Evolutionary conservation across 2,113 vertebrate genomes (phyloP), one percentile per base, ranked within the genome.

Genomic region (Hippopotamus amphibius): DNA sequence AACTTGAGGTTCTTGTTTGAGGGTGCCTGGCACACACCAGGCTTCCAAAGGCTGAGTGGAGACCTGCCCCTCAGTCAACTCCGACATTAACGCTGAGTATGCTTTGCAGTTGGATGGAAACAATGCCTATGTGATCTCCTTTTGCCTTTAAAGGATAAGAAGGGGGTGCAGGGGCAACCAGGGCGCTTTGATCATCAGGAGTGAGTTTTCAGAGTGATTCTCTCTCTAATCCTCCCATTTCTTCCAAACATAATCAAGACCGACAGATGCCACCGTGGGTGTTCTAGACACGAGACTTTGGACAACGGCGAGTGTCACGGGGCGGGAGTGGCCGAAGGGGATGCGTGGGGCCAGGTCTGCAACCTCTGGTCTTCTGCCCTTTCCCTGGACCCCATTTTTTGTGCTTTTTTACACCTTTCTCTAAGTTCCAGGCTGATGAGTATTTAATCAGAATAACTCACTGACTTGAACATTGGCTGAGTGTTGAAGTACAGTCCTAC

Each of bases 81-180:
- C 63, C 66, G 46, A 88, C 8, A 11, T 11, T 19, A 63, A 77
- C 76, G n/a, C n/a, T 55, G 9, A 26, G 26, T 0, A 0, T 8
- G 14, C 59, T 82, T 81, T 83, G 26, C 41, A 11, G 33, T 1
- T n/a, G 66, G 33, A 55, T 26, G n/a, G 53, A 46, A 79, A 43
- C 11, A 6, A 88, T 5, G 22, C 6, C 46, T 13, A 4, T 1
- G 0, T 41, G 22, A 21, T 33, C 30, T 53, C 76, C 43, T 4
- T 3, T 50, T 48, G 21, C 55, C 65, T 85, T 53, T 14, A 24
- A 80, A 80, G 15, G 30, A 13, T 30, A 41, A 8, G 76, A 59
- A 12, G 10, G n/a, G 16, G 17, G 33, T 7, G 2, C 0, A 0
- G n/a, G 37, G 33, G 33, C 6, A 30, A 53, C 17, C 22, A 11